Evolutionary conservation across 2,888 invertebrate species (phyloP), one percentile per base, ranked within the genome.

Genomic region (Chaitophorus viminalis): DNA sequence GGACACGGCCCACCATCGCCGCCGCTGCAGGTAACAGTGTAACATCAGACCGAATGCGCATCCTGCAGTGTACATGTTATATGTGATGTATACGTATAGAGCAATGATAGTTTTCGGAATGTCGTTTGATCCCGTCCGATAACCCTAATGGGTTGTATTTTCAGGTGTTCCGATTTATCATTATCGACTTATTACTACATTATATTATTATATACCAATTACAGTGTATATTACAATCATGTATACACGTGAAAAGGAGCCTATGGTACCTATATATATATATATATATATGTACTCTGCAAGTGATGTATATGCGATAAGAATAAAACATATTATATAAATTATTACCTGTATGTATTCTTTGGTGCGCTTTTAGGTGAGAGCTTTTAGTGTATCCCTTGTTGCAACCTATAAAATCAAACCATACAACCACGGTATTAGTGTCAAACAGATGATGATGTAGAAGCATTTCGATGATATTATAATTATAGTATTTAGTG

Each of bases 361-460:
- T 94, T 92, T 98, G 98, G 93, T 98, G 98, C 90, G 98, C 98
- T 93, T 98, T 98, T 90, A 98, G 94, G 92, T 98, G 98, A 91
- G 98, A 98, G 93, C 98, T 98, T 93, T 98, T 98, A 90, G 98
- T 98, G 93, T 98, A 98, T 90, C 98, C 98, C 93, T 98, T 98
- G 91, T 96, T 94, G 93, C 98, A 98, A 92, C 97, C 98, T 98
- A n/a, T n/a, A 94, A 89, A 94, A 94, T 60, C 82, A 84, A 88
- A 89, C 60, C 52, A n/a, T n/a, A n/a, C n/a, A 77, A 88, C 46
- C 52, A 75, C 54, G 70, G 29, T 46, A 52, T 52, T 39, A 29
- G n/a, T n/a, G n/a, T n/a, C n/a, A n/a, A n/a, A n/a, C n/a, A n/a
- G n/a, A n/a, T n/a, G n/a, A n/a, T n/a, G n/a, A n/a, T n/a, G n/a